Base-by-base conservation (phyloP, 1,140 invertebrate species). In the Trissolcus basalis region DNA sequence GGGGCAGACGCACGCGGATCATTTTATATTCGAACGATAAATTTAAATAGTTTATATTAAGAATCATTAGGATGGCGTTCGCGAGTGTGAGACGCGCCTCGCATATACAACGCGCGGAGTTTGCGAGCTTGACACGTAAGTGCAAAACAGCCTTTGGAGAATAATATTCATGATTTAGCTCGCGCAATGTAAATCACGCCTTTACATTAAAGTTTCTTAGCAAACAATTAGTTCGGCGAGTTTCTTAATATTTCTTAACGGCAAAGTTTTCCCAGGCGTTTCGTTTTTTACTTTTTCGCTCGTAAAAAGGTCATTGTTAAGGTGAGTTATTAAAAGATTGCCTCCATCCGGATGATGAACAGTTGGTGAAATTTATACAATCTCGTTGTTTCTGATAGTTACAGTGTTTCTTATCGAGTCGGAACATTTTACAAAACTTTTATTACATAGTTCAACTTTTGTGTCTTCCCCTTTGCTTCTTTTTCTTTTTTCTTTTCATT, bases 101-200 rank as follows among this genome's bases (percentile, higher is more conserved):
- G 63, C 63, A 74, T 68, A 74, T 45, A 45, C 54, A 60, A 50
- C 47, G 50, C 47, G 50, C 47, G 2, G 53, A 63, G 45, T 74
- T 74, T 67, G 65, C 55, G 63, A 74, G 58, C 71, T 74, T 74
- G 71, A 74, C 64, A 60, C 19, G 19, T 63, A 74, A 74, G 60
- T 74, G 71, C 58, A 74, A 68, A 68, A 41, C 50, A 74, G 63
- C 33, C 58, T 69, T 74, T 45, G 35, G 58, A 64, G 71, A 75
- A 64, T 75, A 75, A 75, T 75, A 75, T 68, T 63, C 71, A 68
- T 75, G 64, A 75, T 75, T 75, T 75, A 75, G 47, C 63, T 27
- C 19, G 19, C 35, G 53, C 64, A 47, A 68, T 75, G 71, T 75
- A 68, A 75, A 75, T 75, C 64, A 68, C 58, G 59, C 59, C 19